Evolutionary conservation across 2,888 invertebrate species (phyloP).

Genomic region (Catocala nupta): DNA sequence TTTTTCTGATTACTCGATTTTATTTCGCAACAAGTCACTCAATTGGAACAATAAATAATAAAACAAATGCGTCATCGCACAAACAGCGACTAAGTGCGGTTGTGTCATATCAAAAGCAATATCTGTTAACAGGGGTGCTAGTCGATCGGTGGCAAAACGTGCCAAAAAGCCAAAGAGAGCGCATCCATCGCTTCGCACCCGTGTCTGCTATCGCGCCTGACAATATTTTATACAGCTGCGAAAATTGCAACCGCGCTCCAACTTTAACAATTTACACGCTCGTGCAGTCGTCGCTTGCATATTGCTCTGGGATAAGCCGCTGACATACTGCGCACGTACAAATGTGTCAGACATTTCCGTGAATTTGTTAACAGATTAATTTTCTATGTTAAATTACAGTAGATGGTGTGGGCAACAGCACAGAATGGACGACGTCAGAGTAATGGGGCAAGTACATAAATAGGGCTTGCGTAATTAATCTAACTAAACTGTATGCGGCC

Average conservation of each 20-base stretch:
- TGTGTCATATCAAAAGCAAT: slow-evolving; percentile 31
- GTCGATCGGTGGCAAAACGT: slow-evolving; percentile 57
- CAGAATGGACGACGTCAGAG: too few relatives aligned
- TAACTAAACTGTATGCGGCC: too few relatives aligned
- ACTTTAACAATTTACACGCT: slow-evolving; percentile 81
- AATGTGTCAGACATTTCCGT: background rate
- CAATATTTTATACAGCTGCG: slow-evolving; percentile 80
- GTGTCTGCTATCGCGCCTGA: slow-evolving; percentile 65
- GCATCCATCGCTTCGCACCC: slow-evolving; percentile 64
- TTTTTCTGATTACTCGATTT: too few relatives aligned
- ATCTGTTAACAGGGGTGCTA: slow-evolving; percentile 27
- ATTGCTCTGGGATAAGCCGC: slow-evolving; percentile 55
- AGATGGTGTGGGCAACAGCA: too few relatives aligned
- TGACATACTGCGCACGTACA: slow-evolving; percentile 37
- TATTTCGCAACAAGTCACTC: too few relatives aligned
- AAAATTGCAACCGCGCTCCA: slow-evolving; percentile 80
- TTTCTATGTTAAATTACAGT: background rate
- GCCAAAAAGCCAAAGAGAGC: slow-evolving; percentile 71
- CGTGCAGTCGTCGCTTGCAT: slow-evolving; percentile 65
- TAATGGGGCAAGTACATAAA: too few relatives aligned
- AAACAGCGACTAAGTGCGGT: slow-evolving; percentile 3
- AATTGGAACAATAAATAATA: background rate
- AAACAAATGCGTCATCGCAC: background rate
- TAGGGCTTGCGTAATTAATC: too few relatives aligned
- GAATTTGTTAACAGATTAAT: background rate